These are phyloP conservation scores for Trinectes maculatus DNA, from an alignment of 2,113 vertebrate genomes.

Conservation along the genomic window DNA sequence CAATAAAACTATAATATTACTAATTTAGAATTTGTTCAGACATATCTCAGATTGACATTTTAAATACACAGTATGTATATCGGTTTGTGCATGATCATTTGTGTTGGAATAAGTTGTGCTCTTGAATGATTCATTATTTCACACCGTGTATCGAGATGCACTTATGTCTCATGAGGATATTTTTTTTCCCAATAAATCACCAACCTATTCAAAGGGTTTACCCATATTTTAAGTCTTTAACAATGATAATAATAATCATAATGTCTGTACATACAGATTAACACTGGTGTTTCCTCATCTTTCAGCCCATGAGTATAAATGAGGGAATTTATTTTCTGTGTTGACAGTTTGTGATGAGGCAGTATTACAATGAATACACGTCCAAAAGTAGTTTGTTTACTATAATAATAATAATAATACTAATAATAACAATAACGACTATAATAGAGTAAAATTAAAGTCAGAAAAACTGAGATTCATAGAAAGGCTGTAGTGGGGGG, in stretches of 20 bases:
- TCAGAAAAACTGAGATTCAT: too few species aligned
- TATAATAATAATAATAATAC: too few species aligned
- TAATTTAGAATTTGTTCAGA: conserved; percentile 9
- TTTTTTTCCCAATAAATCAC: conserved; percentile 53
- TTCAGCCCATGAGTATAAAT: too few species aligned
- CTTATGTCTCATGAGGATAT: conserved; percentile 44
- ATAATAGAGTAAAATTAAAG: too few species aligned
- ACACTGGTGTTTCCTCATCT: neutral
- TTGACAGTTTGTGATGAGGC: too few species aligned
- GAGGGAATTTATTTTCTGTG: too few species aligned
- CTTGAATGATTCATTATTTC: conserved; percentile 52
- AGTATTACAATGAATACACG: too few species aligned
- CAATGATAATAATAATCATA: too few species aligned
- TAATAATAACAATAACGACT: too few species aligned
- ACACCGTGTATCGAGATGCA: conserved; percentile 52
- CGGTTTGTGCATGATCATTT: conserved; percentile 43
- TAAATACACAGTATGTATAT: conserved; percentile 26
- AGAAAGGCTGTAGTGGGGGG: too few species aligned
- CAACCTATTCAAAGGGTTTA: conserved; percentile 72
- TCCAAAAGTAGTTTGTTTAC: too few species aligned
- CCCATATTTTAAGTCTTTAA: conserved; percentile 37
- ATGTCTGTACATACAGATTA: neutral
- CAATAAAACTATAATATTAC: conserved; percentile 8
- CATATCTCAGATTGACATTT: conserved; percentile 43
- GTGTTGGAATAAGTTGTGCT: conserved; percentile 56